Evolutionary conservation across 2,113 vertebrate genomes (phyloP).

Genomic region (Sylvia atricapilla): DNA sequence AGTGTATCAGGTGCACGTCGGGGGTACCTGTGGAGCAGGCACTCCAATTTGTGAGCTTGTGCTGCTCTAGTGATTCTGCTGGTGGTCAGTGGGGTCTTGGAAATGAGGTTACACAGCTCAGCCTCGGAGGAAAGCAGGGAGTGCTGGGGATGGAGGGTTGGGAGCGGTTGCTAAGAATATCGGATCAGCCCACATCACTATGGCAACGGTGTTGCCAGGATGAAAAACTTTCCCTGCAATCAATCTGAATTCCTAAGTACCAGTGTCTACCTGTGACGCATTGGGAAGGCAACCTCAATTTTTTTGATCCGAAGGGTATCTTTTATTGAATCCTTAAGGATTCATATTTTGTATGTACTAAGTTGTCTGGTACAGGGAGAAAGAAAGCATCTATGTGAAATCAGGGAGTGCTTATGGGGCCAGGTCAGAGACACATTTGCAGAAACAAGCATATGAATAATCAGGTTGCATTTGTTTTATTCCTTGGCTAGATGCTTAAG

Average conservation of each 20-base stretch:
- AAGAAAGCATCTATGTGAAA: neutral
- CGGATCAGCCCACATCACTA: conserved; percentile 63
- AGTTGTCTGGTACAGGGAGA: neutral
- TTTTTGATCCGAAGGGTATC: neutral
- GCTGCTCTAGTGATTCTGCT: neutral
- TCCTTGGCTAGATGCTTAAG: neutral
- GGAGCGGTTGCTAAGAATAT: conserved; percentile 77
- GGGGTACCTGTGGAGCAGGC: neutral
- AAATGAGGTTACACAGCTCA: conserved; percentile 23
- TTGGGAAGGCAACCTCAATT: neutral
- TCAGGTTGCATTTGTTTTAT: neutral
- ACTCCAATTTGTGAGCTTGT: neutral
- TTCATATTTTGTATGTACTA: fast-evolving
- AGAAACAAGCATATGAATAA: neutral
- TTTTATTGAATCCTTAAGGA: neutral
- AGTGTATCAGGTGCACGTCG: too few species aligned
- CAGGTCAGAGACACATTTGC: neutral
- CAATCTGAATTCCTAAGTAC: conserved; percentile 24
- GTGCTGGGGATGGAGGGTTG: conserved; percentile 23
- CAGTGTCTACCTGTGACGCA: conserved; percentile 8
- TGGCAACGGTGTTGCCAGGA: conserved; percentile 75
- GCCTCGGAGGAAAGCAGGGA: conserved; percentile 32
- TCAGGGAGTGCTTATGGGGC: neutral
- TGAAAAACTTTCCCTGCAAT: conserved; percentile 54
- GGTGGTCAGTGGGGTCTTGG: neutral